These are phyloP conservation scores for Drosophila varians DNA, from an alignment of 1,140 invertebrate genomes.

Conservation along the genomic window DNA sequence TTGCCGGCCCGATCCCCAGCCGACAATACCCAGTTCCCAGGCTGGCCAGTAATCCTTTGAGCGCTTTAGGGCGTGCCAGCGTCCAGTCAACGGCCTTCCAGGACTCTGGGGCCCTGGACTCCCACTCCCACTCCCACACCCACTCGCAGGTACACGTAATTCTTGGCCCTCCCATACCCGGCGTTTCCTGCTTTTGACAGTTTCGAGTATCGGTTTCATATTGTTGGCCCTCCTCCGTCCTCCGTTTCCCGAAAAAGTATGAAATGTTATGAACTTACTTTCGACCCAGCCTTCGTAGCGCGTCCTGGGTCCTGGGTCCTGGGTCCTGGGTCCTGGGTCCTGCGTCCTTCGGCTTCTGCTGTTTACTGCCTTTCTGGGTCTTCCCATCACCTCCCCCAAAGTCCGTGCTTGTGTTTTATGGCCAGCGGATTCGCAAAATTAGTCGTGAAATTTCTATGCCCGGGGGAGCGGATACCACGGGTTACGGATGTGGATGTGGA, in stretches of 20 bases:
- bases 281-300: not conserved
- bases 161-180: not conserved
- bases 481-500: conserved; percentile 3
- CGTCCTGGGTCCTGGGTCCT: too few species aligned
- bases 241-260: conserved; percentile 10
- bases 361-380: conserved; percentile 8
- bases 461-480: not conserved
- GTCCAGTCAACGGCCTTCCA: conserved; percentile 14
- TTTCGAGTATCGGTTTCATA: conserved; percentile 76
- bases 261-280: conserved; percentile 35
- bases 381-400: not conserved
- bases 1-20: not conserved
- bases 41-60: conserved; percentile 66
- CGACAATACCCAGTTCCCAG: conserved; percentile 5
- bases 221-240: conserved; percentile 35
- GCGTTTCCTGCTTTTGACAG: conserved; percentile 64
- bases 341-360: conserved; percentile 11
- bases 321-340: too few species aligned
- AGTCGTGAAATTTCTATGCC: conserved; percentile 47
- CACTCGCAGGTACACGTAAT: conserved; percentile 41
- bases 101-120: not conserved
- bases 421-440: conserved; percentile 56
- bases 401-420: conserved; percentile 37
- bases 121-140: too few species aligned
- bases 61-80: conserved; percentile 64